Base-by-base conservation (phyloP, 2,797 vertebrate genomes). In the Pangasius djambal region DNA sequence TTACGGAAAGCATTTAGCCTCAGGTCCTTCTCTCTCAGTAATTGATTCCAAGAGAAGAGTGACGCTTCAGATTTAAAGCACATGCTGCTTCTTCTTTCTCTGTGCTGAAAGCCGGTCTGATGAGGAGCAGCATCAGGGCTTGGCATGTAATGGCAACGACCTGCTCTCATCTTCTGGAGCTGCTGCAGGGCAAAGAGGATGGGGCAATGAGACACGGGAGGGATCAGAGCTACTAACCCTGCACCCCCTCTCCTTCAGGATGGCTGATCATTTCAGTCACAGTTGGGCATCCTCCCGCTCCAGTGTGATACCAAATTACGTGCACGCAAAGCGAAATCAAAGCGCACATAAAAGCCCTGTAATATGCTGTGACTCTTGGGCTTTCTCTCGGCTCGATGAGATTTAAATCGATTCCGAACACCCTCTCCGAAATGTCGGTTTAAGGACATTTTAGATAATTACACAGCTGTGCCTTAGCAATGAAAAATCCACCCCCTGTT, bases 371-470 rank as follows among this genome's bases (percentile, higher is more conserved):
- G 92, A 92, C 91, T 92, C 89, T 89, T 57, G 79, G 88, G 88
- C 84, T 92, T 90, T 89, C 89, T 89, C 91, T 88, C 74, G 89
- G 86, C 92, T 89, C 81, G 78, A 92, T 91, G 91, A 92, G 92
- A 92, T 92, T 89, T 91, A 90, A 92, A 92, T 92, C 91, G 91
- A 92, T 92, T 92, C 88, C 85, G 90, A 92, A 91, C 78, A 89
- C 88, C 78, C 90, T 90, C 87, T 92, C 90, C 69, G 87, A 91
- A 92, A 92, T 90, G 90, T 87, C 88, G 89, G 87, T 92, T 91
- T 90, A 92, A 92, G 89, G 89, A 92, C 91, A 91, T 92, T 92
- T 92, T 90, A 91, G 91, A 92, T 92, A 92, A 92, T 92, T 92
- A 90, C 90, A 92, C 92, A 92, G 92, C 92, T 92, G 90, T 90